Base-by-base conservation (phyloP, 2,797 vertebrate genomes). In the Scarus forsteni region DNA sequence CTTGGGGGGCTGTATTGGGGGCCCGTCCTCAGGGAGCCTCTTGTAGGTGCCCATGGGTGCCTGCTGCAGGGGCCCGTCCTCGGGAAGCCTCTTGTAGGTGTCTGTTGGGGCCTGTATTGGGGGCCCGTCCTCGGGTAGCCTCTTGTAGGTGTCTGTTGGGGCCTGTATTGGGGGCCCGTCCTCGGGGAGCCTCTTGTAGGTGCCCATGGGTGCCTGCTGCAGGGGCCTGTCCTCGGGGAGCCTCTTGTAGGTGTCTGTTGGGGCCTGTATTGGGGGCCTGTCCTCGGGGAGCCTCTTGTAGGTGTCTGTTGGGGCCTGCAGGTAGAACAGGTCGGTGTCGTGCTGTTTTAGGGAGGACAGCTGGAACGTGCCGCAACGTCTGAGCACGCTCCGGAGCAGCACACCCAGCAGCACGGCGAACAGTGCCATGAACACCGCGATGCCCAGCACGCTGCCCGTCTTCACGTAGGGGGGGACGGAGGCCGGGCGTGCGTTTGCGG, bases 391-490 rank as follows among this genome's bases (percentile, higher is more conserved):
- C 11, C 88, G 89, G 0, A 92, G 73, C 49, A 94, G 46, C 0
- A 88, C 87, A 15, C 59, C 35, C 43, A 96, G 55, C 6, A 92
- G 81, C 35, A 64, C 77, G 0, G 82, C 66, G 0, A 79, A 67
- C 3, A 92, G 78, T 6, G 87, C 40, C 9, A 89, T 13, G 0
- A 94, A 93, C 10, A 89, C 53, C 0, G 83, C 19, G 66, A 94
- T 94, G 16, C 95, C 96, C 6, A 95, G 86, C 59, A 95, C 55
- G 7, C 85, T 91, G 0, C 93, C 95, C 56, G 88, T 65, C 88
- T 93, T 87, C 75, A 93, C 19, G 49, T 89, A 89, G 0, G 64
- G 0, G 0, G 88, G 61, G 39, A 86, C 0, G 1, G 15, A 0
- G 46, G 38, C 0, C 39, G 89, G 1, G 10, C 0, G 35, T 3